A percentile compares a stretch with the other conserved stretches of the same genome.
These are phyloP conservation scores for Thereva unica DNA, from an alignment of 2,888 invertebrate species.

Conservation along the genomic window DNA sequence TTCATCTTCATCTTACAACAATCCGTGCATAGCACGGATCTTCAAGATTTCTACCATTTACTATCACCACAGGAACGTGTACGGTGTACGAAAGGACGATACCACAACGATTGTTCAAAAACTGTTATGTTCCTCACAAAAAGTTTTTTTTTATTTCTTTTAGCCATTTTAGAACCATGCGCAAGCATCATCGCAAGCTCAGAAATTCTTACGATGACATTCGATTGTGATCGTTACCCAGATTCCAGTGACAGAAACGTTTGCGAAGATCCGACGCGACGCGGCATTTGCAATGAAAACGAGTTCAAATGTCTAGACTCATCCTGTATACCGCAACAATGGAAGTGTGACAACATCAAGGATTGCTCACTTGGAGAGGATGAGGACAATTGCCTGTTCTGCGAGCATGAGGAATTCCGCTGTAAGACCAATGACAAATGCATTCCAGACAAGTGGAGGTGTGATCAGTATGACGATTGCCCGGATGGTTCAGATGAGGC, in stretches of 20 bases:
- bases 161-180: slow-evolving; percentile 67
- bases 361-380: slow-evolving; percentile 60
- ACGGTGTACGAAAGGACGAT: too few species aligned
- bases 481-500: slow-evolving; percentile 66
- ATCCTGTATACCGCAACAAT: slow-evolving; percentile 65
- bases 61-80: too few species aligned
- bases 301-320: slow-evolving; percentile 66
- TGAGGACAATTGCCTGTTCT: slow-evolving; percentile 58
- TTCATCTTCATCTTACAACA: too few species aligned
- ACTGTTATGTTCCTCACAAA: not conserved
- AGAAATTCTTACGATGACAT: slow-evolving; percentile 61
- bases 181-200: slow-evolving; percentile 65
- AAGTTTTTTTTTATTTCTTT: slow-evolving; percentile 45
- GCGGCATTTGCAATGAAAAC: slow-evolving; percentile 60
- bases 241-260: slow-evolving; percentile 59
- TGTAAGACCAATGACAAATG: slow-evolving; percentile 61
- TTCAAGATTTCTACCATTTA: too few species aligned
- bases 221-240: slow-evolving; percentile 67
- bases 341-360: slow-evolving; percentile 62
- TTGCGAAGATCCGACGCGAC: slow-evolving; percentile 62
- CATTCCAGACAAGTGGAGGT: slow-evolving; percentile 64
- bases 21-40: too few species aligned
- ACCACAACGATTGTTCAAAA: not conserved
- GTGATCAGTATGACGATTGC: slow-evolving; percentile 68
- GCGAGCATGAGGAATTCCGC: slow-evolving; percentile 59